These are phyloP conservation scores for Chloebia gouldiae DNA, from an alignment of 2,113 vertebrate species.

Conservation along the genomic window DNA sequence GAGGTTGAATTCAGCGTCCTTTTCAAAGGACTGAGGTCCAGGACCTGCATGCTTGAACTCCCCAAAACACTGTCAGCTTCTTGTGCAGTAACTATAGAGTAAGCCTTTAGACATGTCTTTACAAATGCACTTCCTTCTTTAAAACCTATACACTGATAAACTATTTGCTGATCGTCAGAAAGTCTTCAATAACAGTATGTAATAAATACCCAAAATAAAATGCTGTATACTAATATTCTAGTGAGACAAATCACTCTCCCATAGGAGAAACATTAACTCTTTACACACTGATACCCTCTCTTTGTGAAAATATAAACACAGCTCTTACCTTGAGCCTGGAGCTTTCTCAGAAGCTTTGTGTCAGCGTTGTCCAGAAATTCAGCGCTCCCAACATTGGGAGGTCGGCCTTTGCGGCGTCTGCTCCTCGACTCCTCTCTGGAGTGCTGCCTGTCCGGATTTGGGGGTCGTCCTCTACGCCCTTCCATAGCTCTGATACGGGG, in stretches of 20 bases:
- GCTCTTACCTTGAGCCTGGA: slow-evolving; percentile 89
- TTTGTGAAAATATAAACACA: background rate
- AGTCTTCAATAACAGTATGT: background rate
- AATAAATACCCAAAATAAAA: background rate
- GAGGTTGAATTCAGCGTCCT: background rate
- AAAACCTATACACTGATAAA: background rate
- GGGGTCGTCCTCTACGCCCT: slow-evolving; percentile 83
- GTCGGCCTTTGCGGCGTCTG: slow-evolving; percentile 80
- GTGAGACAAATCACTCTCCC: background rate
- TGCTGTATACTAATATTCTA: background rate
- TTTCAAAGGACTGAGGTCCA: background rate
- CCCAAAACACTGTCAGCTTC: background rate
- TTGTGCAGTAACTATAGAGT: background rate
- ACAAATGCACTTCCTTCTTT: background rate
- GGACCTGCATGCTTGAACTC: background rate
- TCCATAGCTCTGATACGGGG: slow-evolving; percentile 88
- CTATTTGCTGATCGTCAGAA: background rate
- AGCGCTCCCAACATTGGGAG: slow-evolving; percentile 75
- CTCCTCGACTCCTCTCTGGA: slow-evolving; percentile 73
- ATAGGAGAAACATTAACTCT: background rate
- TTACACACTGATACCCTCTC: background rate
- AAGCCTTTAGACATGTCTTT: background rate
- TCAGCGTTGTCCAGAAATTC: slow-evolving; percentile 78
- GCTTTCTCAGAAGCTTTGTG: slow-evolving; percentile 86
- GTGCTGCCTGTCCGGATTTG: slow-evolving; percentile 74